Evolutionary conservation across 2,888 invertebrate genomes (phyloP).

Genomic region (Calliopum simillimum): DNA sequence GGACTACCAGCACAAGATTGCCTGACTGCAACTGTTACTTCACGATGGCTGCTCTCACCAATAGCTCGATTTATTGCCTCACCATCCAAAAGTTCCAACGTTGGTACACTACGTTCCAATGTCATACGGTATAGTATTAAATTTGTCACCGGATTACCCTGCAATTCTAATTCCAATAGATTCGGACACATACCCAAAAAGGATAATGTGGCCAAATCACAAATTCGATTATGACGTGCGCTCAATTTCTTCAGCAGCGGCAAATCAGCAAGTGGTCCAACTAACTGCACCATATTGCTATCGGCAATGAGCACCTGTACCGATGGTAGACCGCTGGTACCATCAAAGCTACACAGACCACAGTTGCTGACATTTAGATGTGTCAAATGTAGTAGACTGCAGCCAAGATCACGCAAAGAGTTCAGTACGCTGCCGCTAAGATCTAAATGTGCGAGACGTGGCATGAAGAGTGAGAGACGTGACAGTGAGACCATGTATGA

Average conservation of each 20-base stretch:
- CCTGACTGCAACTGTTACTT: too few relatives aligned
- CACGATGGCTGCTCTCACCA: not conserved
- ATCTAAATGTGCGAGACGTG: conserved; percentile 72
- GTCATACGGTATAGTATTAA: conserved; percentile 61
- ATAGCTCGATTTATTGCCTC: conserved; percentile 29
- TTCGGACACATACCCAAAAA: conserved; percentile 68
- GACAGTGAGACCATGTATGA: conserved; percentile 75
- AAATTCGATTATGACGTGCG: conserved; percentile 63
- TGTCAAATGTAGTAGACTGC: conserved; percentile 70
- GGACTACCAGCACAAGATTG: conserved; percentile 36
- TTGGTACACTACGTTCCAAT: conserved; percentile 63
- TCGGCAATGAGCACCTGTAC: conserved; percentile 74
- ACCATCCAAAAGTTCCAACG: conserved; percentile 66
- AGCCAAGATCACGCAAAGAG: conserved; percentile 77
- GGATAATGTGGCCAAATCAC: conserved; percentile 60
- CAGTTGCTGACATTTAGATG: conserved; percentile 74
- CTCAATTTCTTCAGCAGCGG: conserved; percentile 67
- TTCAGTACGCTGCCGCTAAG: conserved; percentile 77
- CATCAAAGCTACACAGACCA: conserved; percentile 75
- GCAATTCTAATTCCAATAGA: conserved; percentile 70
- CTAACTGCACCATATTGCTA: conserved; percentile 73
- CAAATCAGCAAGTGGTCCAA: conserved; percentile 73
- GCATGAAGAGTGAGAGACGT: conserved; percentile 73
- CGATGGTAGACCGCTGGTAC: conserved; percentile 74
- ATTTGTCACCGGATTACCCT: conserved; percentile 68